These are phyloP conservation scores for Naso thynnoides DNA, from an alignment of 2,797 vertebrate genomes.

Conservation along the genomic window DNA sequence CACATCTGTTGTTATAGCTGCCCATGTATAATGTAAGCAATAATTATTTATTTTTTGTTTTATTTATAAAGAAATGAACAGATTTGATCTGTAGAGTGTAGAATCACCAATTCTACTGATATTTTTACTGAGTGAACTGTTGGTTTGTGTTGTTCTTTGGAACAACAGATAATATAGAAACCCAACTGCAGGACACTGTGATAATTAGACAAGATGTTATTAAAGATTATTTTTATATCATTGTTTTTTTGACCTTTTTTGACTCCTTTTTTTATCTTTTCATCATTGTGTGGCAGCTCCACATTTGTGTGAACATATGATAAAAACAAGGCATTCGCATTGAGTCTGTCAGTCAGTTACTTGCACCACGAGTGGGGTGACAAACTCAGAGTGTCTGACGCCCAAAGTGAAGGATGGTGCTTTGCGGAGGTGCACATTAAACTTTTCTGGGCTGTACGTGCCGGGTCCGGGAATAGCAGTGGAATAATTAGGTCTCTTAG, in stretches of 20 bases:
- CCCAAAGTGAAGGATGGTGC: slow-evolving; percentile 89
- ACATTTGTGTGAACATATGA: slow-evolving; percentile 14
- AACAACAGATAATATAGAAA: neutral
- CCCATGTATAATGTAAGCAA: slow-evolving; percentile 29
- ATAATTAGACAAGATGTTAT: neutral
- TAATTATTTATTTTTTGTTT: slow-evolving; percentile 33
- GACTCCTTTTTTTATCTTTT: neutral
- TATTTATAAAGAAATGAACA: slow-evolving; percentile 52
- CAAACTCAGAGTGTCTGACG: slow-evolving; percentile 87
- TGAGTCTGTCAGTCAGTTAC: slow-evolving; percentile 71
- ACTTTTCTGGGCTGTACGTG: slow-evolving; percentile 87
- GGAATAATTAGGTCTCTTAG: slow-evolving; percentile 62
- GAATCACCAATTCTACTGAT: neutral
- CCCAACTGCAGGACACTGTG: neutral
- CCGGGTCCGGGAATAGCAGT: slow-evolving; percentile 86
- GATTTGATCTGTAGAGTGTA: slow-evolving; percentile 14
- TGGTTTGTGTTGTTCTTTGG: neutral
- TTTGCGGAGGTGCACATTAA: slow-evolving; percentile 75
- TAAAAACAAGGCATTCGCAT: slow-evolving; percentile 31
- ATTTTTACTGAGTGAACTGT: slow-evolving; percentile 11
- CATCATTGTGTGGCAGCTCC: slow-evolving; percentile 6
- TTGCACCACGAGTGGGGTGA: slow-evolving; percentile 83
- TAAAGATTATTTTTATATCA: neutral
- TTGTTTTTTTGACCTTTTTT: neutral
- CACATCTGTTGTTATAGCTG: neutral